Evolutionary conservation across 2,797 vertebrate species (phyloP), one percentile per base, ranked within the genome.

Genomic region (Ciconia nigra): DNA sequence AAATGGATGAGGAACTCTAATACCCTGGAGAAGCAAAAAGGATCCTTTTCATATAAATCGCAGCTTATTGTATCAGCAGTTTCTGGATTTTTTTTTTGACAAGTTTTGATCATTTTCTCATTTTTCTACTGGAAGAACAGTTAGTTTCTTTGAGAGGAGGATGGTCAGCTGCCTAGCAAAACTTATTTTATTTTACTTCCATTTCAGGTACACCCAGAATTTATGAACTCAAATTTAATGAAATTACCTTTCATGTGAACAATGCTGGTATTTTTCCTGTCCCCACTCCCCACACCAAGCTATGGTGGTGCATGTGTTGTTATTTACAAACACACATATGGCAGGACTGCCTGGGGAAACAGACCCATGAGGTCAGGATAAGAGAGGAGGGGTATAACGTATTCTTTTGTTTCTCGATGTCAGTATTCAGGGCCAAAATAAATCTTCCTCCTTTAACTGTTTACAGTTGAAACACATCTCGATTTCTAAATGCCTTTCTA

Each of bases 51-150:
- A 91, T 91, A 91, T 94, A 94, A 96, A 93, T 93, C 1, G 2
- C 76, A 88, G 71, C 78, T 96, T 96, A 96, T 97, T 95, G 94
- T 94, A 76, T 96, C 93, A 96, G 96, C 76, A 96, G 33, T 84
- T 98, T 94, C 66, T 57, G 29, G 54, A 4, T 11, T 46, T 62
- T 33, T 62, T 95, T 72, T 41, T 66, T 65, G 22, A 35, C 44
- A 87, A 76, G 24, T 95, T 95, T 83, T 96, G 93, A 95, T 96
- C 4, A 72, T 86, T 94, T 96, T 90, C 81, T 65, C 49, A 11
- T 84, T 96, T 93, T 77, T 69, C 67, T 89, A 61, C 54, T 29
- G 49, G 74, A 97, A 97, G 88, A 62, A 62, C 22, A 66, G 44
- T 42, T 44, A 37, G 5, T 84, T 96, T 93, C 39, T 96, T 89